phyloP scores from a whole-genome alignment of 2,888 invertebrate species.

The Drosophila formosana region DNA sequence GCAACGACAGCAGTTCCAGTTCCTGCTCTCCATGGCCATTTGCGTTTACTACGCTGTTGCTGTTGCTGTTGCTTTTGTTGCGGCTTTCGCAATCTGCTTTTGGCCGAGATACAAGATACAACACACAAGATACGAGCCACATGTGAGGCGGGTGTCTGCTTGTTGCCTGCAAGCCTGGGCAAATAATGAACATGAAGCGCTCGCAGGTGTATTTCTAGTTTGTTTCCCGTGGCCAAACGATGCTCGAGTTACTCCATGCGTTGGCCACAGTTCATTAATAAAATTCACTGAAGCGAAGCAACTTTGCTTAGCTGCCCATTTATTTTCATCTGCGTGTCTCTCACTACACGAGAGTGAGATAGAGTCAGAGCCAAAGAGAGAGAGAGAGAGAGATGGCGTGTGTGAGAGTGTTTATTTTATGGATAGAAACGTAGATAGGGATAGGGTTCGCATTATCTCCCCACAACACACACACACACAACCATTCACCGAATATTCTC shows the following conservation, averaged over 20 bases:
- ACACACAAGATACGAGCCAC: constrained; percentile 54
- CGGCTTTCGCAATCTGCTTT: constrained; percentile 73
- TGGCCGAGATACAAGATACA: constrained; percentile 57
- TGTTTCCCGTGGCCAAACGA: constrained; percentile 61
- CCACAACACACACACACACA: constrained; percentile 1
- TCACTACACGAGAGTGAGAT: not conserved
- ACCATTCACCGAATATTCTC: constrained; percentile 52
- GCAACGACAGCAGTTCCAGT: constrained; percentile 43
- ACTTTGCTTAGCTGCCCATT: constrained; percentile 71
- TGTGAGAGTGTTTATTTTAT: constrained; percentile 17
- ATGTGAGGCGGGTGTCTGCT: constrained; percentile 54
- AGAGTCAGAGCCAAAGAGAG: not conserved
- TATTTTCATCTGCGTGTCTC: constrained; percentile 46
- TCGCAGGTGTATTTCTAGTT: constrained; percentile 72
- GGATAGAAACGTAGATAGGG: not conserved
- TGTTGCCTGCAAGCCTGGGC: constrained; percentile 46
- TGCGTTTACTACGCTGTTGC: constrained; percentile 67
- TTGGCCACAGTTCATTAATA: constrained; percentile 77
- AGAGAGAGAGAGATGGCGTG: not conserved
- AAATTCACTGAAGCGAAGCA: constrained; percentile 75
- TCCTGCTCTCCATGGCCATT: constrained; percentile 68
- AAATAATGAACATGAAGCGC: constrained; percentile 66
- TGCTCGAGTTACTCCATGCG: constrained; percentile 64
- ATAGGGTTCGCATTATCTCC: constrained; percentile 38
- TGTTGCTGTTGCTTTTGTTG: constrained; percentile 40